phyloP scores from a whole-genome alignment of 2,797 vertebrate genomes.

The Limnodromus scolopaceus region DNA sequence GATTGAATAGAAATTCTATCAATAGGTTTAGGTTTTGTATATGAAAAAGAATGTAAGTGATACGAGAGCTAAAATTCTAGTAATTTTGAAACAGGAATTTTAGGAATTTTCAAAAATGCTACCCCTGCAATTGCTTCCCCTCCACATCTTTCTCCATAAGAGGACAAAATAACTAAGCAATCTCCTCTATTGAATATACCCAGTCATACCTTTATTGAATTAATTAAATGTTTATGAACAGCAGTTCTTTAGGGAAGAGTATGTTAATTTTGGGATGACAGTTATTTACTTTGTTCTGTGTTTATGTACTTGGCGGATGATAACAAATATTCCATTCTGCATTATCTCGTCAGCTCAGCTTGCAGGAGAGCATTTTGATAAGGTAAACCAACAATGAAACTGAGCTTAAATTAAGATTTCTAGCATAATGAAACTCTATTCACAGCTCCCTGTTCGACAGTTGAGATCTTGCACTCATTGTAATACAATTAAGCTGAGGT shows the following conservation, averaged over 20 bases:
- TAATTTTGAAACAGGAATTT: neutral
- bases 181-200: neutral
- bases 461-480: neutral
- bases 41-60: neutral
- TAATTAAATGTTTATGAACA: slow-evolving; percentile 58
- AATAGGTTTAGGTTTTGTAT: neutral
- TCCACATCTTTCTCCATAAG: neutral
- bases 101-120: neutral
- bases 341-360: slow-evolving; percentile 65
- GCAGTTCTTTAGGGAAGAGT: slow-evolving; percentile 39
- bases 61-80: neutral
- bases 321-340: slow-evolving; percentile 48
- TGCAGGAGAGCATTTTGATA: slow-evolving; percentile 41
- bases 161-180: neutral
- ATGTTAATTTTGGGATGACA: slow-evolving; percentile 51
- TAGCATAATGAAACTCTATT: slow-evolving; percentile 14
- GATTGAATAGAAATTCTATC: neutral
- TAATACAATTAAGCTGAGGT: neutral
- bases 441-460: neutral
- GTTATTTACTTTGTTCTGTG: slow-evolving; percentile 52
- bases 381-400: slow-evolving; percentile 46
- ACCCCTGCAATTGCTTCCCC: neutral
- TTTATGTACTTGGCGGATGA: slow-evolving; percentile 10
- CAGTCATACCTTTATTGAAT: slow-evolving; percentile 38
- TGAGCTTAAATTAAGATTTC: slow-evolving; percentile 61